A percentile compares a stretch with the other conserved stretches of the same genome.
phyloP scores from a whole-genome alignment of 2,113 vertebrate species.

The Morone chrysops region DNA sequence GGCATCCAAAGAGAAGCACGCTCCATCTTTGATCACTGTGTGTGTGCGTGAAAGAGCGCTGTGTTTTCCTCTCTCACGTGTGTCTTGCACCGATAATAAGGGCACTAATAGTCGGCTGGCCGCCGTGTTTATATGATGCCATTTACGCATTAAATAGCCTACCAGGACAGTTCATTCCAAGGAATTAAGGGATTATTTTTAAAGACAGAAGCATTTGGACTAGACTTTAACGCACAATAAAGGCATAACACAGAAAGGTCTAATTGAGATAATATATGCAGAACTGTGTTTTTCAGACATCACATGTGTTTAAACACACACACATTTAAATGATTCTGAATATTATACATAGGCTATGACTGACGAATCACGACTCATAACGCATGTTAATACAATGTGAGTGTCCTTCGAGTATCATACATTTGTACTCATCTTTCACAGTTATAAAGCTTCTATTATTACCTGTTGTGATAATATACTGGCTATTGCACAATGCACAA shows the following conservation, averaged over 20 bases:
- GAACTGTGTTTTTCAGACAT: conserved; percentile 67
- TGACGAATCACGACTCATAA: conserved; percentile 70
- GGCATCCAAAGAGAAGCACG: conserved; percentile 90
- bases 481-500: conserved; percentile 66
- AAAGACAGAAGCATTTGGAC: conserved; percentile 63
- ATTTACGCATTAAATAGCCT: conserved; percentile 42
- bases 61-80: conserved; percentile 66
- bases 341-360: conserved; percentile 66
- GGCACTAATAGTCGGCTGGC: conserved; percentile 35
- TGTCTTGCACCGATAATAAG: conserved; percentile 54
- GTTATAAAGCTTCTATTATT: conserved; percentile 59
- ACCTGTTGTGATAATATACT: conserved; percentile 57
- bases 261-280: conserved; percentile 67
- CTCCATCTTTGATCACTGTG: conserved; percentile 73
- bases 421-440: conserved; percentile 55
- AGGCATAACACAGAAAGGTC: conserved; percentile 71
- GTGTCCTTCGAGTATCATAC: conserved; percentile 47
- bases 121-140: conserved; percentile 48
- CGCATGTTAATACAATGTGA: conserved; percentile 65
- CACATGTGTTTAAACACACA: conserved; percentile 68
- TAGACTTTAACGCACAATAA: conserved; percentile 77
- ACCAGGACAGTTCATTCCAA: conserved; percentile 31
- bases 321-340: conserved; percentile 63
- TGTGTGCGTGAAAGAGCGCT: conserved; percentile 27
- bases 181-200: conserved; percentile 26